These are phyloP conservation scores for Drosophila sordidula DNA, from an alignment of 2,888 invertebrate species.

Conservation along the genomic window DNA sequence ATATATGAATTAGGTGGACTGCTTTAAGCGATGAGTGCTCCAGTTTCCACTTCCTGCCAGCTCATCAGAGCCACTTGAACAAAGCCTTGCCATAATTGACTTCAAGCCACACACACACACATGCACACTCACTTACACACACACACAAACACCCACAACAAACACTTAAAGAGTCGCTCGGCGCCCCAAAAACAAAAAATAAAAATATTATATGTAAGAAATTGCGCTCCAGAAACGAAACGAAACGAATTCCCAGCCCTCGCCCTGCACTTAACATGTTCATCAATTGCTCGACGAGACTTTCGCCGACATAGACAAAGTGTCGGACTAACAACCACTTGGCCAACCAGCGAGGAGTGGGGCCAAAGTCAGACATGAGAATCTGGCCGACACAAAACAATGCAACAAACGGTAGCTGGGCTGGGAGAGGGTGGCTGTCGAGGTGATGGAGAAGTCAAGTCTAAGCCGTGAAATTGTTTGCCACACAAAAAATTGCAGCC, in stretches of 20 bases:
- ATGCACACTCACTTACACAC: slow-evolving; percentile 20
- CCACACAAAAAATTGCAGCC: slow-evolving; percentile 46
- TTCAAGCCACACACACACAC: slow-evolving; percentile 49
- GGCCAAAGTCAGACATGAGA: slow-evolving; percentile 37
- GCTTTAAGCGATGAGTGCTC: slow-evolving; percentile 58
- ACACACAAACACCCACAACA: slow-evolving; percentile 22
- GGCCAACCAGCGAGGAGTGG: not conserved
- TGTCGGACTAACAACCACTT: slow-evolving; percentile 55
- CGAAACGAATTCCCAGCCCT: slow-evolving; percentile 63
- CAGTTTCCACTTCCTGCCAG: slow-evolving; percentile 61
- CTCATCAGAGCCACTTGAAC: slow-evolving; percentile 65
- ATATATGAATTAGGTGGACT: slow-evolving; percentile 30
- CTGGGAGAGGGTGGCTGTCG: not conserved
- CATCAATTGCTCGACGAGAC: slow-evolving; percentile 73
- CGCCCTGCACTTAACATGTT: slow-evolving; percentile 78
- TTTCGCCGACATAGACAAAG: slow-evolving; percentile 71
- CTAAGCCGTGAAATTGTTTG: slow-evolving; percentile 58
- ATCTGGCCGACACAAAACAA: slow-evolving; percentile 50
- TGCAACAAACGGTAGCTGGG: slow-evolving; percentile 34
- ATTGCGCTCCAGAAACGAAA: slow-evolving; percentile 58
- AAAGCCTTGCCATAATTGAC: slow-evolving; percentile 73
- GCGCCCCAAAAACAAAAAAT: not conserved
- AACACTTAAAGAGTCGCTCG: slow-evolving; percentile 12
- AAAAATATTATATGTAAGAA: slow-evolving; percentile 11
- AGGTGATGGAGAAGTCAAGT: slow-evolving; percentile 42